Evolutionary conservation across 1,140 invertebrate species (phyloP).

Genomic region (Caenorhabditis remanei): DNA sequence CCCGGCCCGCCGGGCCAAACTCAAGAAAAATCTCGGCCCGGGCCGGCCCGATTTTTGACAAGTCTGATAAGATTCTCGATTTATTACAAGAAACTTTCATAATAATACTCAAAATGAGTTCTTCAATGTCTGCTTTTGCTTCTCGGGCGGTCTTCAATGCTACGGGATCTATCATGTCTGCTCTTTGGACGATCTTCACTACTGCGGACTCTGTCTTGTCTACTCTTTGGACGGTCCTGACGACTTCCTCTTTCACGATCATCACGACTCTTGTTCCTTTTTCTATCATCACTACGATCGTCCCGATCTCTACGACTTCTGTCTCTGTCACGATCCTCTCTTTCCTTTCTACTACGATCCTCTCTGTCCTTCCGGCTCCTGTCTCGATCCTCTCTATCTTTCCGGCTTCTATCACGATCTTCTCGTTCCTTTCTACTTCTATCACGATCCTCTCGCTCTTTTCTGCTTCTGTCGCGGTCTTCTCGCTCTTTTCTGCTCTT

Average conservation of each 20-base stretch:
- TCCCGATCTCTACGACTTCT: neutral
- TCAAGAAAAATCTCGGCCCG: no score
- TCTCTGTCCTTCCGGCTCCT: no score
- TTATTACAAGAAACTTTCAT: neutral
- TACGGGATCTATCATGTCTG: neutral
- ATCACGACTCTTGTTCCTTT: no score
- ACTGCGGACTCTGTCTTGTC: neutral
- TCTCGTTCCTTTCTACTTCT: neutral
- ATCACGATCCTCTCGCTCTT: neutral
- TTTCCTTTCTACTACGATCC: no score
- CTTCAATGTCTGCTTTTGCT: constrained; percentile 84
- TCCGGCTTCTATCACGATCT: neutral
- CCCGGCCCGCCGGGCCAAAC: no score
- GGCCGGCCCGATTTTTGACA: no score
- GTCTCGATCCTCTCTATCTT: neutral
- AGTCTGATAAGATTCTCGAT: neutral
- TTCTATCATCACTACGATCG: no score
- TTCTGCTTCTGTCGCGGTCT: constrained; percentile 12
- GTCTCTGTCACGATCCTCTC: neutral
- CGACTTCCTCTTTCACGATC: neutral
- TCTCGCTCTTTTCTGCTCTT: neutral
- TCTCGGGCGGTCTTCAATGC: constrained; percentile 80
- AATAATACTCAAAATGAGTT: neutral
- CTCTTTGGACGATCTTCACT: neutral
- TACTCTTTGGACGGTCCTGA: neutral